A percentile compares a stretch with the other conserved stretches of the same genome.
phyloP scores from a whole-genome alignment of 92 coral and sea anemone genomes.

The Pocillopora grandis region DNA sequence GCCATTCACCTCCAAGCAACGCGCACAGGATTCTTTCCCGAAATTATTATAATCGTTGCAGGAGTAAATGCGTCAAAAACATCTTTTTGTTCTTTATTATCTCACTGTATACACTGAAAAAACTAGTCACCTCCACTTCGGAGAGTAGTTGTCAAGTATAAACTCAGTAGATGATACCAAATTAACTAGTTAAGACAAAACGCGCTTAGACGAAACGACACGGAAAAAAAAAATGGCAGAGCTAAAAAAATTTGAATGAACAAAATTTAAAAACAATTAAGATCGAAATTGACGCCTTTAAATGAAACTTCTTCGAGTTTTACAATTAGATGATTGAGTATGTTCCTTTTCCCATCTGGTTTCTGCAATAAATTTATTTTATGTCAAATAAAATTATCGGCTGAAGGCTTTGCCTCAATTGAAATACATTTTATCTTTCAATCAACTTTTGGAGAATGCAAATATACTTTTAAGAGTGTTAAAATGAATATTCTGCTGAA shows the following conservation, averaged over 20 bases:
- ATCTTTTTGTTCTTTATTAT: too few species aligned
- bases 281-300: neutral
- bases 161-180: too few species aligned
- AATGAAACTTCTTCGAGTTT: neutral
- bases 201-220: too few species aligned
- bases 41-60: too few species aligned
- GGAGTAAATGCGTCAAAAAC: too few species aligned
- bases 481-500: neutral
- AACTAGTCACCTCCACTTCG: too few species aligned
- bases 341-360: neutral
- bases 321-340: too few species aligned
- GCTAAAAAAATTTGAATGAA: neutral
- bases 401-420: neutral
- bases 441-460: neutral
- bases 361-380: neutral
- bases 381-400: neutral
- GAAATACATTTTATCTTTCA: neutral
- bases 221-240: neutral
- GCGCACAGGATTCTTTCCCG: too few species aligned
- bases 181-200: too few species aligned
- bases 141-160: too few species aligned
- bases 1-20: too few species aligned
- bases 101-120: too few species aligned
- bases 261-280: neutral
- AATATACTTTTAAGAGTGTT: neutral